A percentile compares a stretch with the other conserved stretches of the same genome.
These are phyloP conservation scores for Acrobasis consociella DNA, from an alignment of 2,888 invertebrate species.

Conservation along the genomic window DNA sequence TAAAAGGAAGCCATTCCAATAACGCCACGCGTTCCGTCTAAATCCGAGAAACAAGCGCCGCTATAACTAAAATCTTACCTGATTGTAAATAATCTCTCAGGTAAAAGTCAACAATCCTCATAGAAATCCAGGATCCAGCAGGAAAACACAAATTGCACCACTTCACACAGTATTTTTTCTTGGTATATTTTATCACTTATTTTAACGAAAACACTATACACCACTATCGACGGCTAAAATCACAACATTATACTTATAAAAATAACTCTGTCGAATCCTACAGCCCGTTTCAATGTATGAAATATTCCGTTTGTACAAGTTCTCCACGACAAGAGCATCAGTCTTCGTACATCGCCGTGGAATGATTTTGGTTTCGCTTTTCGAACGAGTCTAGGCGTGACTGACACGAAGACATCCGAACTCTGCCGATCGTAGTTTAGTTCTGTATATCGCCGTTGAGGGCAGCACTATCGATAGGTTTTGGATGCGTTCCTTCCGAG, in stretches of 20 bases:
- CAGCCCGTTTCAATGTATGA: conserved; percentile 70
- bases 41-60: conserved; percentile 34
- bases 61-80: conserved; percentile 59
- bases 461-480: conserved; percentile 47
- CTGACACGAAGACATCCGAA: conserved; percentile 74
- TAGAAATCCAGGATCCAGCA: conserved; percentile 66
- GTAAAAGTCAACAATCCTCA: conserved; percentile 67
- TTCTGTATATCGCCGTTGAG: conserved; percentile 43
- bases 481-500: conserved; percentile 43
- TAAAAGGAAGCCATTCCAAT: conserved; percentile 78
- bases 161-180: conserved; percentile 65
- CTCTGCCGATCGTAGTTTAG: conserved; percentile 50
- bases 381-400: conserved; percentile 82
- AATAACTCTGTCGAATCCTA: conserved; percentile 62
- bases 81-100: conserved; percentile 57
- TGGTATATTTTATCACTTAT: conserved; percentile 65
- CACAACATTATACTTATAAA: conserved; percentile 73
- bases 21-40: conserved; percentile 61
- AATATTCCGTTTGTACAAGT: conserved; percentile 72
- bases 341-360: conserved; percentile 79
- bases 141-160: conserved; percentile 73
- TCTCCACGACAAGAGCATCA: conserved; percentile 79
- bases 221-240: conserved; percentile 67
- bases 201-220: conserved; percentile 70
- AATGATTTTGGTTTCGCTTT: conserved; percentile 80